phyloP scores from a whole-genome alignment of 2,797 vertebrate genomes.

The Acipenser oxyrinchus region DNA sequence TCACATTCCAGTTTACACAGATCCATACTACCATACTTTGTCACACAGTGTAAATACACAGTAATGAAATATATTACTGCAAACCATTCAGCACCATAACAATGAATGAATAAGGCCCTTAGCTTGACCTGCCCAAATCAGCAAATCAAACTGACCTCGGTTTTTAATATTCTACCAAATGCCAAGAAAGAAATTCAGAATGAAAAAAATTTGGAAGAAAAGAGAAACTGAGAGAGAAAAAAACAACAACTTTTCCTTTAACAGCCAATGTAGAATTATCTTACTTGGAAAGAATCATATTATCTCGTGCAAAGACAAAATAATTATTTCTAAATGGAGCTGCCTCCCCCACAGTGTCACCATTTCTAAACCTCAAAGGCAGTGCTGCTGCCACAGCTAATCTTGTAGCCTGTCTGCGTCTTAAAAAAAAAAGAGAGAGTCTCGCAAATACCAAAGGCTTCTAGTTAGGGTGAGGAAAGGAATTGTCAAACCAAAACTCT shows the following conservation, averaged over 20 bases:
- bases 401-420: constrained; percentile 16
- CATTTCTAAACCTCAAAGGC: constrained; percentile 20
- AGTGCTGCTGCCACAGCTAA: constrained; percentile 18
- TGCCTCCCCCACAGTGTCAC: constrained; percentile 25
- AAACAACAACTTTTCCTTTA: constrained; percentile 17
- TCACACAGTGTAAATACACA: too few relatives aligned
- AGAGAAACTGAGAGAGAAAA: constrained; percentile 16
- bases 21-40: too few relatives aligned
- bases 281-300: constrained; percentile 29
- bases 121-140: too few relatives aligned
- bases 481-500: too few relatives aligned
- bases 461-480: too few relatives aligned
- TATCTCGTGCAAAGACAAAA: constrained; percentile 40
- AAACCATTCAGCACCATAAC: too few relatives aligned
- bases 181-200: constrained; percentile 20
- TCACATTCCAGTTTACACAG: too few relatives aligned
- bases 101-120: too few relatives aligned
- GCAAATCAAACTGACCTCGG: too few relatives aligned
- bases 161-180: constrained; percentile 18
- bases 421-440: not conserved
- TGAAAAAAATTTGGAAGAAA: constrained; percentile 3
- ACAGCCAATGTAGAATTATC: not conserved
- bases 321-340: constrained; percentile 48
- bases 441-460: constrained; percentile 5
- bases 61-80: too few relatives aligned